A percentile compares a stretch with the other conserved stretches of the same genome.
phyloP scores from a whole-genome alignment of 30 jellyfish, hydroid and myxozoan genomes.

The Aurelia sp. region DNA sequence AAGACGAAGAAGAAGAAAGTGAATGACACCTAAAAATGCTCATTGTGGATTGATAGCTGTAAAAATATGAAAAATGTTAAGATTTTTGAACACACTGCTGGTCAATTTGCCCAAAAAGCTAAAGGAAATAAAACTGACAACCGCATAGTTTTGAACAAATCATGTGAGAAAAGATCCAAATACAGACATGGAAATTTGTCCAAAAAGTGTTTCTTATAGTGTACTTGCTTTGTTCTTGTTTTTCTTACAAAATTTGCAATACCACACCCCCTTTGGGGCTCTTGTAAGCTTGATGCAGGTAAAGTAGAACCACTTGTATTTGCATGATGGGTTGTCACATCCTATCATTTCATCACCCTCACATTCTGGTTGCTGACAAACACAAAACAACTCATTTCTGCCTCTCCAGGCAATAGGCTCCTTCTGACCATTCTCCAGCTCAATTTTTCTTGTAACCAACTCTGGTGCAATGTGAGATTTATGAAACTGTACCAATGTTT shows the following conservation, averaged over 20 bases:
- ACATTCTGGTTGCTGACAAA: conserved; percentile 36
- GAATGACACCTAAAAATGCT: neutral
- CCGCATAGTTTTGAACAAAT: too few relatives aligned
- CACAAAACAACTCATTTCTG: neutral
- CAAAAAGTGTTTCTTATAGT: too few relatives aligned
- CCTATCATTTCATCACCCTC: conserved; percentile 16
- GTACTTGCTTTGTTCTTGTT: neutral
- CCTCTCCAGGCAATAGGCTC: neutral
- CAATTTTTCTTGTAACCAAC: conserved; percentile 1
- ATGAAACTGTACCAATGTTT: conserved; percentile 21
- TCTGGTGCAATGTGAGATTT: conserved; percentile 24
- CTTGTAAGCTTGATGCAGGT: neutral
- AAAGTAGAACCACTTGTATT: conserved; percentile 36
- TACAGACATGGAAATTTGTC: too few relatives aligned
- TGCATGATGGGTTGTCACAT: conserved; percentile 25
- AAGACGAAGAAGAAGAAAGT: neutral
- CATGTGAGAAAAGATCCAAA: too few relatives aligned
- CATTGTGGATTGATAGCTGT: neutral
- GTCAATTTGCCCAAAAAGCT: too few relatives aligned
- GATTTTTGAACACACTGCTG: too few relatives aligned
- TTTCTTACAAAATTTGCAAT: neutral
- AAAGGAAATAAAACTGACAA: too few relatives aligned
- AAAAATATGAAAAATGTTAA: too few relatives aligned
- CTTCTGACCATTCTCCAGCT: neutral
- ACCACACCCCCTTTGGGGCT: conserved; percentile 12